Conservation (phyloP, 2,113 vertebrate genomes). For the Oreochromis niloticus region DNA sequence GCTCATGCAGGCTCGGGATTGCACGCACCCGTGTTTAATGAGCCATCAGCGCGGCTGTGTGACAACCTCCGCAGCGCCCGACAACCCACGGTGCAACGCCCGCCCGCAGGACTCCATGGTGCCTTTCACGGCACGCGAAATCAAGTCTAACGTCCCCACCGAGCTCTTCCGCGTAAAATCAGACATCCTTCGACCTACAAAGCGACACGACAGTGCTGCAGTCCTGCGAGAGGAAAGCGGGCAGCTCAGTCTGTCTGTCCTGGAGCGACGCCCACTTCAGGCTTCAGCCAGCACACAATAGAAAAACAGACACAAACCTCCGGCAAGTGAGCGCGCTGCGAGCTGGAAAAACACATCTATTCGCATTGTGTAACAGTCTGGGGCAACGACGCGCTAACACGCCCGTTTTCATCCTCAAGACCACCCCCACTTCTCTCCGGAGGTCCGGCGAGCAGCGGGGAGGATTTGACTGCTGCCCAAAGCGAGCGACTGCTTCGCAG, state of each 20-base stretch:
- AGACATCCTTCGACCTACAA: conserved; percentile 31
- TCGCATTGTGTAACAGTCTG: not conserved
- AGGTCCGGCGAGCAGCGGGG: conserved; percentile 59
- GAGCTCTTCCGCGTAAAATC: not conserved
- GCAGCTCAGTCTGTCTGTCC: conserved; percentile 64
- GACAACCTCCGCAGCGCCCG: conserved; percentile 43
- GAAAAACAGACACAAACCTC: conserved; percentile 42
- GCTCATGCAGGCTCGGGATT: not conserved
- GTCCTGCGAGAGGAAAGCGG: conserved; percentile 61
- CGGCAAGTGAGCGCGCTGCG: not conserved
- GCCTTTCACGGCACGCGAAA: not conserved
- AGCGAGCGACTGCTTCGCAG: conserved; percentile 50
- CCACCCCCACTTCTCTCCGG: conserved; percentile 37
- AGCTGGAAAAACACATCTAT: not conserved
- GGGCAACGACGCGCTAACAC: conserved; percentile 27
- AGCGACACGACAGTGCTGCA: conserved; percentile 34
- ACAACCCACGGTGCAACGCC: conserved; percentile 42
- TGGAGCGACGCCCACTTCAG: conserved; percentile 76
- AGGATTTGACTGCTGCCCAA: conserved; percentile 61
- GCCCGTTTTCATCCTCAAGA: conserved; percentile 56
- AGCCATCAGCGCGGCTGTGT: not conserved
- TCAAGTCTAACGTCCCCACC: not conserved
- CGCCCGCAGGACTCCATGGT: not conserved
- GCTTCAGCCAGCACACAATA: conserved; percentile 65
- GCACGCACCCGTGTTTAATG: conserved; percentile 15